Conservation (phyloP, 2,113 vertebrate species). For the Crotalus horridus region DNA sequence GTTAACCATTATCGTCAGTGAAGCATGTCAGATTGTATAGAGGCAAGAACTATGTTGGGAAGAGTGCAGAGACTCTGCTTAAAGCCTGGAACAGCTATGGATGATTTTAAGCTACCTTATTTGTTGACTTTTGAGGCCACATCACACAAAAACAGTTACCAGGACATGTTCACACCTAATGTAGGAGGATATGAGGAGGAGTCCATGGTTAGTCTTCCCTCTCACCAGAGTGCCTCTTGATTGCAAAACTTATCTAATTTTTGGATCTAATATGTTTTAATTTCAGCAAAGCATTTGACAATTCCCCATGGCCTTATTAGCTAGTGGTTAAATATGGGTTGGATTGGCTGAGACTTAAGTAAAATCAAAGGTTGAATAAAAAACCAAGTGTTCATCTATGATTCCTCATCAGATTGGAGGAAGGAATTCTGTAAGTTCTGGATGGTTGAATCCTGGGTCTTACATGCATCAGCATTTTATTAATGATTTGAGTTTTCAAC, state of each 20-base stretch:
- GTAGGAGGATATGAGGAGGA: background rate
- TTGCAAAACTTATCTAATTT: background rate
- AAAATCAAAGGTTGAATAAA: background rate
- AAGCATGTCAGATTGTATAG: background rate
- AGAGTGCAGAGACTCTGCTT: background rate
- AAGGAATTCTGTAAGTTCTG: background rate
- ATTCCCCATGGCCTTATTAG: background rate
- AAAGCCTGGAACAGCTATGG: background rate
- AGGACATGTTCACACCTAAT: background rate
- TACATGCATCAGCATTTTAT: background rate
- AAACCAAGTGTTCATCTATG: background rate
- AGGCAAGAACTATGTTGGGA: background rate
- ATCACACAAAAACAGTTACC: background rate
- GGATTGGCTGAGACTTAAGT: background rate
- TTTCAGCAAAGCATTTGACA: background rate
- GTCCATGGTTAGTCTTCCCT: background rate
- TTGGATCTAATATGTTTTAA: background rate
- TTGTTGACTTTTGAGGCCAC: background rate
- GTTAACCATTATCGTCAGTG: background rate
- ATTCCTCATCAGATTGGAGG: background rate
- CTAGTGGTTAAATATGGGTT: background rate
- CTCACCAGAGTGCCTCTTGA: background rate
- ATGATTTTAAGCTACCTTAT: background rate
- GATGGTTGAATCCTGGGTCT: background rate
- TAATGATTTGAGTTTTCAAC: background rate